Evolutionary conservation across 35 echinoderm and acorn worm genomes (phyloP), one percentile per base, ranked within the genome.

Genomic region (Antedon bifida): DNA sequence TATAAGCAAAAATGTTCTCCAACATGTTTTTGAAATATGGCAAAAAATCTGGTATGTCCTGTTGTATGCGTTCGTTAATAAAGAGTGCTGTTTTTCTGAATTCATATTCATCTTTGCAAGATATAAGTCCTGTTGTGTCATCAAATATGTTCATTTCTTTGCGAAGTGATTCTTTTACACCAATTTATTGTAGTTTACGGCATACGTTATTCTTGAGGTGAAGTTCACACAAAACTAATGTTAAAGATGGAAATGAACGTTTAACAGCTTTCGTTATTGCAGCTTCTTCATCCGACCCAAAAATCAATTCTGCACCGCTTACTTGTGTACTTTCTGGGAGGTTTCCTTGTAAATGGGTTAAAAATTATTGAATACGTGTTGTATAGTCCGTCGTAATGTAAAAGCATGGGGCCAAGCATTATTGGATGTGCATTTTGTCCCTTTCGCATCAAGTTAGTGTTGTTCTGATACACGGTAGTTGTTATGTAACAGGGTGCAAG

Each of bases 241-340:
- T n/a, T n/a, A 46, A 31, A 3, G 35, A 13, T 45, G 85, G 85
- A 36, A 86, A 86, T 21, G 76, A 80, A n/a, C 75, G 19, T 30
- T 86, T 10, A 0, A 86, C 34, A 14, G 85, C 85, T 38, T 86
- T 86, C 0, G 85, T 86, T 26, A 86, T 8, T 30, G 85, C 85
- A 30, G 30, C 78, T 42, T 86, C 85, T 55, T 86, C 85, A 86
- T 80, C 85, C 0, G 85, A 80, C 3, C 85, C 85, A 32, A 86
- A 30, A 13, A 85, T 32, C 30, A 86, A 36, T 35, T 78, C 29
- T 12, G 51, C 9, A 11, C 51, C 51, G 32, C 29, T 78, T 14
- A 35, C 31, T 35, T 55, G 77, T 26, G 80, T 80, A 74, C 77
- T 33, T 23, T 39, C 85, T 8, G 26, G 29, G 9, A 80, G 39